phyloP scores from a whole-genome alignment of 2,113 vertebrate species.

The Salvator merianae region DNA sequence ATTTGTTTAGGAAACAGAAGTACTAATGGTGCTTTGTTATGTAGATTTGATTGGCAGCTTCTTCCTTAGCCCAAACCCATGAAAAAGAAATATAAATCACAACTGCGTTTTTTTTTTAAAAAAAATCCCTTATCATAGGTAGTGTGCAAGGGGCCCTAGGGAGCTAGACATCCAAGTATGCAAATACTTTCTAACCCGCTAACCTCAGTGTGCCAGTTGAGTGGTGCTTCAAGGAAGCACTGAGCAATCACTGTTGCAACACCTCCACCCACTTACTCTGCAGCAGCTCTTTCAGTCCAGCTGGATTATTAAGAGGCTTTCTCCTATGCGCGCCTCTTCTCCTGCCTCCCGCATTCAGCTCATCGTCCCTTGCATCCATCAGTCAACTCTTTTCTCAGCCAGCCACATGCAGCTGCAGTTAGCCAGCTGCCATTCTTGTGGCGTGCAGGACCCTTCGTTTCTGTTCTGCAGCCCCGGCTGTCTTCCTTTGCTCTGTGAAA shows the following conservation, averaged over 20 bases:
- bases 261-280: not conserved
- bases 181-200: conserved; percentile 14
- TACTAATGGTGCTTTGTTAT: not conserved
- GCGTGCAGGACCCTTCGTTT: not conserved
- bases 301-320: conserved; percentile 11
- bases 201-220: not conserved
- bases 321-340: not conserved
- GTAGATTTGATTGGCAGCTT: not conserved
- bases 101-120: not conserved
- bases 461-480: not conserved
- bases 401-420: not conserved
- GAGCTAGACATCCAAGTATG: not conserved
- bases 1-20: not conserved
- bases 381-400: conserved; percentile 26
- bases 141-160: not conserved
- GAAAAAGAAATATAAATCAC: not conserved
- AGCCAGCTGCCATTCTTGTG: conserved; percentile 26
- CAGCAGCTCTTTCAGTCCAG: not conserved
- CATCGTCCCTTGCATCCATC: not conserved
- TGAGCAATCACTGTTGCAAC: not conserved
- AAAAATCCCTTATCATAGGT: not conserved
- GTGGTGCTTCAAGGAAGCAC: not conserved
- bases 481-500: not conserved
- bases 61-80: conserved; percentile 23
- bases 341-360: not conserved